Conservation (phyloP, 1,140 invertebrate genomes). For the Drosophila saltans region DNA sequence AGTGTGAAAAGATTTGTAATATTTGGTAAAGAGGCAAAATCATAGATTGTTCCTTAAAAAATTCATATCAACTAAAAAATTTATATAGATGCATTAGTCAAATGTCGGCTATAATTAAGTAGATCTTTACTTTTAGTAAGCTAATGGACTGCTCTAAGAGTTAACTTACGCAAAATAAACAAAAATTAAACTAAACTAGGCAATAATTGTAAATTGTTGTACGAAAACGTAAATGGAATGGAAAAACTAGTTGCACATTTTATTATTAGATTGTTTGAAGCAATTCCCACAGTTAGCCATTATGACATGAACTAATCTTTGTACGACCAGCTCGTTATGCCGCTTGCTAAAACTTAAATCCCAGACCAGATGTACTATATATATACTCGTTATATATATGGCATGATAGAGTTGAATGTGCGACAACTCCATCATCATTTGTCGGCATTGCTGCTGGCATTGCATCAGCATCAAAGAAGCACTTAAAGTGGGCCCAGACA, state of each 20-base stretch:
- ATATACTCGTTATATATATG: neutral
- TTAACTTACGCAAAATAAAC: too few species aligned
- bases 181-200: neutral
- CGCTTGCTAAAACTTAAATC: neutral
- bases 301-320: slow-evolving; percentile 4
- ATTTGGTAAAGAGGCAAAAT: too few species aligned
- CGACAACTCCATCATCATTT: slow-evolving; percentile 72
- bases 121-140: too few species aligned
- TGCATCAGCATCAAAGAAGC: slow-evolving; percentile 39
- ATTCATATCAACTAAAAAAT: too few species aligned
- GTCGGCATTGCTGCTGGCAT: slow-evolving; percentile 43
- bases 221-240: too few species aligned
- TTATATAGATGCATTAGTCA: too few species aligned
- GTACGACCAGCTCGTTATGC: neutral
- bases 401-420: neutral
- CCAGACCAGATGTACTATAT: neutral
- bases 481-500: slow-evolving; percentile 19
- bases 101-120: too few species aligned
- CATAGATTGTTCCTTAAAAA: too few species aligned
- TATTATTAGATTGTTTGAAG: neutral
- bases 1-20: too few species aligned
- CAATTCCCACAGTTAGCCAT: neutral
- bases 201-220: too few species aligned
- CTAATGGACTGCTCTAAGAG: too few species aligned
- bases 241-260: too few species aligned